phyloP scores from a whole-genome alignment of 2,888 invertebrate species.

The Calameuta idolon region DNA sequence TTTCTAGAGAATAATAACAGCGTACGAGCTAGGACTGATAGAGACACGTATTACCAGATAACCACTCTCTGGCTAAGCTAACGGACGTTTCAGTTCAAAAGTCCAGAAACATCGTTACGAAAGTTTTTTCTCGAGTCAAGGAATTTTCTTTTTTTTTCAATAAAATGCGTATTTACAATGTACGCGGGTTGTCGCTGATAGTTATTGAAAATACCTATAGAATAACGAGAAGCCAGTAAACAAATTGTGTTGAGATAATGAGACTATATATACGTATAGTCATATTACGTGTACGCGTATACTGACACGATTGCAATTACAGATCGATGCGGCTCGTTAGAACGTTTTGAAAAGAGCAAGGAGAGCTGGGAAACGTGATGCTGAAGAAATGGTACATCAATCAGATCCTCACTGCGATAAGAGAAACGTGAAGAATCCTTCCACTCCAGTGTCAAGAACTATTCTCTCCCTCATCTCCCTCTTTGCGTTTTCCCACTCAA shows the following conservation, averaged over 20 bases:
- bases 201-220: neutral
- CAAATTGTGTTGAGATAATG: neutral
- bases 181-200: neutral
- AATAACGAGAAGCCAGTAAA: neutral
- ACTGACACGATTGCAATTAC: neutral
- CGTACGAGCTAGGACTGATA: neutral
- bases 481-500: neutral
- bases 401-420: neutral
- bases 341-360: neutral
- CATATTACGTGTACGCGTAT: neutral
- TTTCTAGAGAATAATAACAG: neutral
- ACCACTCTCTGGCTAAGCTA: neutral
- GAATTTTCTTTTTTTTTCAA: neutral
- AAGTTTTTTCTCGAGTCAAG: neutral
- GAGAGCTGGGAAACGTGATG: neutral
- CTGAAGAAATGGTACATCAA: neutral
- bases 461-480: neutral
- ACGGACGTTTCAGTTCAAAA: conserved; percentile 2
- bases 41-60: neutral
- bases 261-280: neutral
- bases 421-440: neutral
- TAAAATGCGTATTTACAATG: neutral
- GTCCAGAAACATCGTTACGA: neutral
- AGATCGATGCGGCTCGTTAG: neutral
- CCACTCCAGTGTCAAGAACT: neutral